Evolutionary conservation across 2,113 vertebrate species (phyloP), one percentile per base, ranked within the genome.

Genomic region (Indicator maculatus): DNA sequence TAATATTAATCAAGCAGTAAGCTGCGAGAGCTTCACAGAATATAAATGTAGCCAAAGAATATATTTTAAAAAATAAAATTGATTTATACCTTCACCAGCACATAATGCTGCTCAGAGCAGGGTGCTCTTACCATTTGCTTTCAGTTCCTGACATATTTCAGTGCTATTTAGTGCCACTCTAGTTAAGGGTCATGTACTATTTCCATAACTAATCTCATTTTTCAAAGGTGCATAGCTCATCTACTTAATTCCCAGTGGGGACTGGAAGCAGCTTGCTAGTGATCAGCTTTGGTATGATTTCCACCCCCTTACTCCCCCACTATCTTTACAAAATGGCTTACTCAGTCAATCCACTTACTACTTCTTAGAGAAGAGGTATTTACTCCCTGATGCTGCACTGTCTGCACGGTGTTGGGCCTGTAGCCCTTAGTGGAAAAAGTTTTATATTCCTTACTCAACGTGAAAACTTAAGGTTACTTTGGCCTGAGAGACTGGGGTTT

Each of bases 121-220:
- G 19, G 28, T 88, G 31, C 27, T 92, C 27, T 89, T 77, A 33
- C 67, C 3, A 19, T 86, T 71, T 87, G 20, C 69, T 67, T 93
- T 58, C 78, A 67, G n/a, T 31, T 83, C 44, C 39, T 8, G 3
- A 55, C 52, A 24, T 64, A 88, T 77, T 86, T 90, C 65, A 63
- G 24, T 60, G 47, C 36, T 81, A 10, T 81, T 89, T 67, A 90
- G 78, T 61, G 33, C 28, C 63, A 58, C 39, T 91, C 14, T 58
- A 56, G 44, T 77, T 88, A 83, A 92, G 63, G 69, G 44, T 88
- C 84, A 70, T 72, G 33, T 58, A 39, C 56, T 77, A 64, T 86
- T 89, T 86, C 79, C 56, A 41, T 90, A 78, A 96, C 83, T 78
- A 88, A 91, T 90, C 59, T 92, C 47, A 67, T 89, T 95, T 92